Conservation (phyloP, 2,113 vertebrate genomes). For the Greenwoodochromis staneri region DNA sequence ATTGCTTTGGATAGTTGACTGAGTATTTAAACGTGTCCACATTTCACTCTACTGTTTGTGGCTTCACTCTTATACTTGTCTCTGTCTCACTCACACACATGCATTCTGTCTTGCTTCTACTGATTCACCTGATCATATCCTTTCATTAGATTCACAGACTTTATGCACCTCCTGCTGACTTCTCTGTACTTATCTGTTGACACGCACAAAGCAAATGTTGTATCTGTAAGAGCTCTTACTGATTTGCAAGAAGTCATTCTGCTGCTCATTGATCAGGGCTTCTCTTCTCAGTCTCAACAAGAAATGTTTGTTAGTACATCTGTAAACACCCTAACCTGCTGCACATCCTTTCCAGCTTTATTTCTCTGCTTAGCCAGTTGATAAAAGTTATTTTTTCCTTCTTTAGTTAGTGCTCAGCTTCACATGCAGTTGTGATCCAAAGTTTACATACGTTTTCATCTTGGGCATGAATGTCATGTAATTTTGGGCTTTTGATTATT, state of each 20-base stretch:
- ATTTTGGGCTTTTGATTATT: background rate
- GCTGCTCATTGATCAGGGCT: background rate
- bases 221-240: background rate
- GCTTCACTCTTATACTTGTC: background rate
- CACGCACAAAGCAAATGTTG: background rate
- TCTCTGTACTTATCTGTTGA: background rate
- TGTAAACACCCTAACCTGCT: background rate
- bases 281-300: background rate
- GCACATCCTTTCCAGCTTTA: background rate
- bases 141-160: background rate
- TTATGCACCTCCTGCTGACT: background rate
- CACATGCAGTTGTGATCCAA: background rate
- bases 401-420: background rate
- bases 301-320: background rate
- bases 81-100: background rate
- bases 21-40: background rate
- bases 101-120: background rate
- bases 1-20: background rate
- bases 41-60: background rate
- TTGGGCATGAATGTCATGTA: background rate
- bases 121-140: background rate
- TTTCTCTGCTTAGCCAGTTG: too few relatives aligned
- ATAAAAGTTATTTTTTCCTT: background rate
- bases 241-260: background rate
- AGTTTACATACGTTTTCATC: background rate